Percentiles rank a stretch among this genome's conserved stretches.
These are phyloP conservation scores for Daubentonia madagascariensis DNA, from an alignment of 2,113 vertebrate genomes.

Conservation along the genomic window DNA sequence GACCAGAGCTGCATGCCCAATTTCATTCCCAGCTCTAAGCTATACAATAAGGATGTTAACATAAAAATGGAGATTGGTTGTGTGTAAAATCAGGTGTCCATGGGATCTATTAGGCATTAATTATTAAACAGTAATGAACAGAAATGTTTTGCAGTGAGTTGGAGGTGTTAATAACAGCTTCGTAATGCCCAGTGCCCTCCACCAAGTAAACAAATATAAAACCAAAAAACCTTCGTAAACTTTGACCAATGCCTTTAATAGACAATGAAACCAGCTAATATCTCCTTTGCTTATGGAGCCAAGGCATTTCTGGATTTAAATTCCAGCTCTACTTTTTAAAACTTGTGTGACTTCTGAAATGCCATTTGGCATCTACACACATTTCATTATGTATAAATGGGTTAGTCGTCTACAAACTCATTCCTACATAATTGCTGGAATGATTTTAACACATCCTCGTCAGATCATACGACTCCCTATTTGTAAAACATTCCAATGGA, in stretches of 20 bases:
- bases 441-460: neutral
- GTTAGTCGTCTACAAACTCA: neutral
- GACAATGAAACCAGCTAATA: neutral
- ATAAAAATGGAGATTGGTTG: neutral
- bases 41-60: neutral
- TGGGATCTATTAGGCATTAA: neutral
- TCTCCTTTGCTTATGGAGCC: neutral
- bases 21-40: neutral
- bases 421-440: neutral
- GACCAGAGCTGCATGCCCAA: neutral
- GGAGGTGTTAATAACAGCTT: neutral
- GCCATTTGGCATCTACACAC: neutral
- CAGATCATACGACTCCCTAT: neutral
- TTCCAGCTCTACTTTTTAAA: neutral
- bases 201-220: neutral
- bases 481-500: neutral
- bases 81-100: neutral
- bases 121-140: neutral
- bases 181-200: neutral
- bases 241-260: neutral
- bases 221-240: neutral
- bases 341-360: neutral
- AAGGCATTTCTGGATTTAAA: neutral
- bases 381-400: neutral
- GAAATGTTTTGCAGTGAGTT: neutral